These are phyloP conservation scores for Bettongia penicillata DNA, from an alignment of 2,113 vertebrate genomes.

Conservation along the genomic window DNA sequence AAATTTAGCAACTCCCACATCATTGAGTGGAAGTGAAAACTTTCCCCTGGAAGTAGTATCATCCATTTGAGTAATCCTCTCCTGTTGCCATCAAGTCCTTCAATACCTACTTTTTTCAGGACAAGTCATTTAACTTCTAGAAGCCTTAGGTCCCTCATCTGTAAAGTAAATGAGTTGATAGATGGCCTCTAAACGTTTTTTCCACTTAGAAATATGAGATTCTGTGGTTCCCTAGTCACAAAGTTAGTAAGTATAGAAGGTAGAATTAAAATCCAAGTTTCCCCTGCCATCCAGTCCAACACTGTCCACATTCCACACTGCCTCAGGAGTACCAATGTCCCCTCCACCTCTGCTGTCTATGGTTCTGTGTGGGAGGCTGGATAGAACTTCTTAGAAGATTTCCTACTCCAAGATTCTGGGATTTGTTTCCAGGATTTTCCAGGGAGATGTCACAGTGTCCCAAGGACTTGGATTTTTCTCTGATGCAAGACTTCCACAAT, in stretches of 20 bases:
- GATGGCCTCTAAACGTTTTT: background rate
- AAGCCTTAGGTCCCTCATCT: background rate
- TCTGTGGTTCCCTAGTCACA: background rate
- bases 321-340: background rate
- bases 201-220: background rate
- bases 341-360: background rate
- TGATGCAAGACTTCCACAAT: background rate
- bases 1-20: background rate
- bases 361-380: background rate
- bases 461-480: background rate
- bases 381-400: background rate
- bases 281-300: background rate
- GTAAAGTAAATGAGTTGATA: background rate
- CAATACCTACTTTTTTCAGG: background rate
- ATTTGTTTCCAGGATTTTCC: background rate
- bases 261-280: background rate
- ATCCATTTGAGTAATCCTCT: background rate
- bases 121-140: background rate
- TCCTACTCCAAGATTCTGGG: background rate
- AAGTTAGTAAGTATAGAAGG: background rate
- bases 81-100: background rate
- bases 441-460: background rate
- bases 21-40: background rate
- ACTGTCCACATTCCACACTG: background rate
- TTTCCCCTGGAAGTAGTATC: background rate